Base-by-base conservation (phyloP, 1,140 invertebrate genomes). In the Drosophila seguyi region DNA sequence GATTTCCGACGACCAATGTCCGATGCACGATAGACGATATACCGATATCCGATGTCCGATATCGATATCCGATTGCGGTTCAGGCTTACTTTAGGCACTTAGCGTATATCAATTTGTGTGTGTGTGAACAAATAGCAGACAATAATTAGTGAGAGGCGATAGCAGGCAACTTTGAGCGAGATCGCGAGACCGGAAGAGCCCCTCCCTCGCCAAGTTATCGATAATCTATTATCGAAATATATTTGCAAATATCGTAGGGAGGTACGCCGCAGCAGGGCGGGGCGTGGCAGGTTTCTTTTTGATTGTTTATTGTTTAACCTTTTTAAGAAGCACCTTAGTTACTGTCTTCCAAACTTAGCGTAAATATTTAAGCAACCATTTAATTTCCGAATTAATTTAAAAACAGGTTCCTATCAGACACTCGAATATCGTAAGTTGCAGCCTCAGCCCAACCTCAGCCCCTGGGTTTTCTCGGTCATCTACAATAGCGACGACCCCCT, bases 71-170 rank as follows among this genome's bases (percentile, higher is more conserved):
- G 39, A 53, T 58, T 67, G 55, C 29, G 42, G 75, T 44, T 68
- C 41, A 44, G 75, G 44, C 52, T 78, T 67, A 71, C 42, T 78
- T 78, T 58, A 78, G 48, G 48, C 47, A 57, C 61, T 41, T 76
- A 79, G 79, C 66, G 73, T 81, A 75, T 65, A 66, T 65, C 69
- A 63, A 79, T 69, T 59, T 79, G 73, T 79, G 78, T 81, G 76
- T 75, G 84, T 88, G 80, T 80, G 76, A 84, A 90, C 82, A 88
- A 90, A 90, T 88, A 88, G 87, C 88, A 91, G 87, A 91, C 87
- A 91, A 91, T 91, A 91, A 91, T 91, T 91, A 91, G 82, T 79
- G 75, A 77, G 72, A 60, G 72, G 63, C 68, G 66, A 67, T 62
- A 20, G 59, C 45, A 66, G 48, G 47, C 45, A 53, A 71, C 66